Evolutionary conservation across 37 sponge, comb jelly and placozoan genomes (phyloP).

Genomic region (Ianthella basta): DNA sequence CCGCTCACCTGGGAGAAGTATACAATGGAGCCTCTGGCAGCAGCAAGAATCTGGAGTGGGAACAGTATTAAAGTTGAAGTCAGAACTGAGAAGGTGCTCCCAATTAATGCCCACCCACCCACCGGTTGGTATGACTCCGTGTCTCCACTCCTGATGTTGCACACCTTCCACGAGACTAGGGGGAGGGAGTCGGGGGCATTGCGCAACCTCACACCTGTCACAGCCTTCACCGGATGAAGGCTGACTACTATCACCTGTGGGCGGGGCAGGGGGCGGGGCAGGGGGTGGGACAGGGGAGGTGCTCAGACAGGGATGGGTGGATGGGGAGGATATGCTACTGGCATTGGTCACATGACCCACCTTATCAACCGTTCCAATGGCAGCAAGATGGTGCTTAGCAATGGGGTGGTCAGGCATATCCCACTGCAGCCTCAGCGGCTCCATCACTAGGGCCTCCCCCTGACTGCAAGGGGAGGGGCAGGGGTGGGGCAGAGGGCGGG

Average conservation of each 20-base stretch:
- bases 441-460: conserved; percentile 82
- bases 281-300: no score
- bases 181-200: neutral
- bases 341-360: neutral
- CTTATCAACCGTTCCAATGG: conserved; percentile 34
- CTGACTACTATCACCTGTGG: neutral
- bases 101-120: neutral
- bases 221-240: neutral
- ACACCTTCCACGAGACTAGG: conserved; percentile 12
- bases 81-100: no score
- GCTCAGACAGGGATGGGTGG: no score
- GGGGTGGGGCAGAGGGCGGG: neutral
- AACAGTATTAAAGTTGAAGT: no score
- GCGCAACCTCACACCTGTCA: neutral
- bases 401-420: conserved; percentile 45
- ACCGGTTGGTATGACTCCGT: neutral
- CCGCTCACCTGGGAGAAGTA: conserved; percentile 61
- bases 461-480: conserved; percentile 52
- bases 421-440: conserved; percentile 62
- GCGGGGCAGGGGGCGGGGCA: no score
- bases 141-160: neutral
- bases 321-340: no score
- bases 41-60: conserved; percentile 65
- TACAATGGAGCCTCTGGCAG: conserved; percentile 53
- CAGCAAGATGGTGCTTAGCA: conserved; percentile 28